Conservation (phyloP, 2,797 vertebrate genomes). For the Tapera naevia region DNA sequence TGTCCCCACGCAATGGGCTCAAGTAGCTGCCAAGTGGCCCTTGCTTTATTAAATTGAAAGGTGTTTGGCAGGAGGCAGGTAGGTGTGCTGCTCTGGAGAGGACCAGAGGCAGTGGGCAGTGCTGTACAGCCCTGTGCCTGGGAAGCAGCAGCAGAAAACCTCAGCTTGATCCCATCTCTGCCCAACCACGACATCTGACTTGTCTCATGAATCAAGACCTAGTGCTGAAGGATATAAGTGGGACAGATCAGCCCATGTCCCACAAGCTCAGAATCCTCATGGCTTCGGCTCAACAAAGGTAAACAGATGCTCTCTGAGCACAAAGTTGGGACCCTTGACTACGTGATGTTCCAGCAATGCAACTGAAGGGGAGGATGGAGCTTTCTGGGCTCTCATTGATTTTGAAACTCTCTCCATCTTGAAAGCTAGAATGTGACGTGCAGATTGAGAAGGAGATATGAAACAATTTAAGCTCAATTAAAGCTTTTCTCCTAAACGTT, state of each 20-base stretch:
- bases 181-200: neutral
- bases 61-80: neutral
- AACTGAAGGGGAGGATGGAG: neutral
- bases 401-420: neutral
- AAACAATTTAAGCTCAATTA: neutral
- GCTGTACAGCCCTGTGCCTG: neutral
- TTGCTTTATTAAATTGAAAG: neutral
- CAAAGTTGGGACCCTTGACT: neutral
- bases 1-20: rapidly evolving
- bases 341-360: neutral
- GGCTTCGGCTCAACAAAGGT: neutral
- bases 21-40: neutral
- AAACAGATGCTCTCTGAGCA: neutral
- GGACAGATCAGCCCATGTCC: neutral
- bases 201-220: neutral
- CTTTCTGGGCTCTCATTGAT: neutral
- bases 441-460: neutral
- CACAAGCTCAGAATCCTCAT: neutral
- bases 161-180: neutral
- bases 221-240: neutral
- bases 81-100: neutral
- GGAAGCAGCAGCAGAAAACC: neutral
- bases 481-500: neutral
- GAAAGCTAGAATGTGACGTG: rapidly evolving
- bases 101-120: neutral